phyloP scores from a whole-genome alignment of 2,113 vertebrate genomes.

The Nesogale talazaci region DNA sequence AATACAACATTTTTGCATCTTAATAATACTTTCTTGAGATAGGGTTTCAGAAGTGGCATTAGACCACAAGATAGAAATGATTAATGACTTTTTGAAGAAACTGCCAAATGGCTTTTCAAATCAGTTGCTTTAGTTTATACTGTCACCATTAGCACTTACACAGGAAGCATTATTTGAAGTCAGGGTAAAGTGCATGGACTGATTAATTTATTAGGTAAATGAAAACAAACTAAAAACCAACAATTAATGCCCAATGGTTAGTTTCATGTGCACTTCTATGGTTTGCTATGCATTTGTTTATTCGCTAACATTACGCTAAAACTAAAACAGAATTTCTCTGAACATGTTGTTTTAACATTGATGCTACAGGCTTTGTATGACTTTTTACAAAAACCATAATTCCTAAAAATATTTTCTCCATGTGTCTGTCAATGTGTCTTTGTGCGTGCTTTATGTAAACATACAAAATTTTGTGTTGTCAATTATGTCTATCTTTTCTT shows the following conservation, averaged over 20 bases:
- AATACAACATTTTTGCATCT: not conserved
- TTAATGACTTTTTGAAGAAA: not conserved
- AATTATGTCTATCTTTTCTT: not conserved
- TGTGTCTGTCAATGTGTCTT: not conserved
- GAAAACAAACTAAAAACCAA: not conserved
- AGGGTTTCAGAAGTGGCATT: not conserved
- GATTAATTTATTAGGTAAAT: not conserved
- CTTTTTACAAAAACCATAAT: not conserved
- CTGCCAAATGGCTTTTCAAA: constrained; percentile 12
- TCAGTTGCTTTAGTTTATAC: not conserved
- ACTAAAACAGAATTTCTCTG: not conserved
- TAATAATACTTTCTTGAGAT: constrained; percentile 10
- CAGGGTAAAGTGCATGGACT: not conserved
- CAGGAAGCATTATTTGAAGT: not conserved
- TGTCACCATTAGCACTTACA: not conserved
- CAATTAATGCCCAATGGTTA: not conserved
- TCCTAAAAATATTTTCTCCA: constrained; percentile 8
- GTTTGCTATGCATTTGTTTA: not conserved
- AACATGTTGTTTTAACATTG: not conserved
- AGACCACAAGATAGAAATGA: not conserved
- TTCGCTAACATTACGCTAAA: not conserved
- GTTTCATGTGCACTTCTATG: not conserved
- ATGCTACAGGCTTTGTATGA: too few relatives aligned
- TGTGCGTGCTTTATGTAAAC: too few relatives aligned
- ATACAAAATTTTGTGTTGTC: not conserved